Evolutionary conservation across 1,140 invertebrate species (phyloP).

Genomic region (Heliconius hermathena): DNA sequence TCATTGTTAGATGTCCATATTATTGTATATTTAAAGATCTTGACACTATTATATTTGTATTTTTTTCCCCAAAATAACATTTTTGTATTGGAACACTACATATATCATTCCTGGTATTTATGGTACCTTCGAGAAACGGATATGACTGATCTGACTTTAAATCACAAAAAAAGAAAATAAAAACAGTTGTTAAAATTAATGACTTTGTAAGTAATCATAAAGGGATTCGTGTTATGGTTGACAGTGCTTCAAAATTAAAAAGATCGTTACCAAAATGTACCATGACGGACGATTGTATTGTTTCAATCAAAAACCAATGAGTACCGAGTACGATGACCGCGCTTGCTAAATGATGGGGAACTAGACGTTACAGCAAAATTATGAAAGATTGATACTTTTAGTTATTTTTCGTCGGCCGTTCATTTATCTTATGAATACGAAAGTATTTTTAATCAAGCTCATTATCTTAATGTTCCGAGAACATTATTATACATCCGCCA

Average conservation of each 20-base stretch:
- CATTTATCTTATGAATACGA: background rate
- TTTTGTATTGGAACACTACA: slow-evolving; percentile 18
- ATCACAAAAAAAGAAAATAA: background rate
- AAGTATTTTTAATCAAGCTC: slow-evolving; percentile 24
- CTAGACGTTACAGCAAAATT: slow-evolving; percentile 26
- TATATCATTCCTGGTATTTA: background rate
- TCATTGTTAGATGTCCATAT: slow-evolving; percentile 65
- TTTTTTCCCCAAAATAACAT: slow-evolving; percentile 28
- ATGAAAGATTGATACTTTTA: slow-evolving; percentile 7
- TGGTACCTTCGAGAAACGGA: background rate
- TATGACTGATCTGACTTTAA: slow-evolving; percentile 3
- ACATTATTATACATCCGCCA: slow-evolving; percentile 35
- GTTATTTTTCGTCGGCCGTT: background rate
- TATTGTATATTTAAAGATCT: slow-evolving; percentile 48
- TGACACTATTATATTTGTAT: slow-evolving; percentile 70
- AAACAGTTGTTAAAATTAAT: slow-evolving; percentile 11
- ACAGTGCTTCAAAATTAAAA: slow-evolving; percentile 54
- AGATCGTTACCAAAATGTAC: slow-evolving; percentile 51
- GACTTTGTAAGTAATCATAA: background rate
- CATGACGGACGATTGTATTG: slow-evolving; percentile 66
- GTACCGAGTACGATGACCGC: slow-evolving; percentile 71
- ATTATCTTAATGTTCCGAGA: slow-evolving; percentile 32
- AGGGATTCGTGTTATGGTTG: slow-evolving; percentile 19
- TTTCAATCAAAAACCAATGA: slow-evolving; percentile 74
- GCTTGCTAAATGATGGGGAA: slow-evolving; percentile 67